phyloP scores from a whole-genome alignment of 1,140 invertebrate genomes.

The Drosophila burlai region DNA sequence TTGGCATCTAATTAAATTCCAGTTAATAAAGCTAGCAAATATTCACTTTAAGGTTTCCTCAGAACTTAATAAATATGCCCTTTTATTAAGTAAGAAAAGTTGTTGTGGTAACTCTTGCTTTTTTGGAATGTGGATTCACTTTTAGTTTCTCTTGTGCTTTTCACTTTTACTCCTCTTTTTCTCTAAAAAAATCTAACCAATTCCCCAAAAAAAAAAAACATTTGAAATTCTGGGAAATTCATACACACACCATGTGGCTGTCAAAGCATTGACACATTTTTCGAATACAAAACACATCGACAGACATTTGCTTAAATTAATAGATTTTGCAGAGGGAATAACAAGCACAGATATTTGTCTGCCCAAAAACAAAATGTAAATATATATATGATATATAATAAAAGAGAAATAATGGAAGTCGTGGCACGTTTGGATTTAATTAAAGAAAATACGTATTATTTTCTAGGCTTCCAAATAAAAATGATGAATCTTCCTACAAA shows the following conservation, averaged over 20 bases:
- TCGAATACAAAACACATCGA: conserved; percentile 41
- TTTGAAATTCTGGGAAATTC: conserved; percentile 6
- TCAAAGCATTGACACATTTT: conserved; percentile 18
- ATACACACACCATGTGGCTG: not conserved
- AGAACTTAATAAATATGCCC: no score
- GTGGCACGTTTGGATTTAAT: not conserved
- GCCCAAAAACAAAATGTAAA: not conserved
- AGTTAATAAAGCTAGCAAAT: conserved; percentile 5
- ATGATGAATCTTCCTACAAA: not conserved
- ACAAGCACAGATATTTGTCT: not conserved
- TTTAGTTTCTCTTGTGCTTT: not conserved
- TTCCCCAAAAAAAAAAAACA: not conserved
- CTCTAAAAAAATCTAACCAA: not conserved
- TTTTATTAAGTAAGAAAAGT: not conserved
- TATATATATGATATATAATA: not conserved
- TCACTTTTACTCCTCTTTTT: no score
- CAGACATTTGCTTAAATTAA: conserved; percentile 9
- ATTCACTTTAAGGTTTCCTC: not conserved
- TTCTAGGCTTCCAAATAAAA: not conserved
- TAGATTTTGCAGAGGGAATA: not conserved
- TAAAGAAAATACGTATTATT: not conserved
- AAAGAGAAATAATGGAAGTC: not conserved
- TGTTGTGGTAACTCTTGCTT: not conserved
- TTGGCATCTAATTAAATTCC: no score
- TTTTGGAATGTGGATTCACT: not conserved